These are phyloP conservation scores for Marcusenius ussheri DNA, from an alignment of 2,113 vertebrate species.

Conservation along the genomic window DNA sequence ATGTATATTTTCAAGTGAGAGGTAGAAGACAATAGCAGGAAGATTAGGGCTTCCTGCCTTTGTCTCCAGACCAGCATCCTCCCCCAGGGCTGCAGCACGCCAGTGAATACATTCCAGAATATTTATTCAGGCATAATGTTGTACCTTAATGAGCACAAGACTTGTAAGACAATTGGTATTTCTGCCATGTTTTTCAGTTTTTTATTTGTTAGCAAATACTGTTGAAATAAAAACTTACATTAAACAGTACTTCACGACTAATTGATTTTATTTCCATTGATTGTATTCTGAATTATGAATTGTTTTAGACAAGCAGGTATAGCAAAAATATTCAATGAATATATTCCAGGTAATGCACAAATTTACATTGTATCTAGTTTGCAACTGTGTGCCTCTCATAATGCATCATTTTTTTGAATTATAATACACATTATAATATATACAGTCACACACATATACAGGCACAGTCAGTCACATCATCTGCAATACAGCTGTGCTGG, in stretches of 20 bases:
- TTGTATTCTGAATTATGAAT: background rate
- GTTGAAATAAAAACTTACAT: background rate
- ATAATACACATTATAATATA: background rate
- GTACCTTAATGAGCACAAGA: background rate
- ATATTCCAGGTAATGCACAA: background rate
- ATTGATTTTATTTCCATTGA: background rate
- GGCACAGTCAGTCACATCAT: background rate
- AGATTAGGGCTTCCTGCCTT: constrained; percentile 10
- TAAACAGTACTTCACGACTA: background rate
- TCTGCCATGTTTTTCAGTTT: background rate
- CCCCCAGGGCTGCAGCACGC: background rate
- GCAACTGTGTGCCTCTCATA: background rate
- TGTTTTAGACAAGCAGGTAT: background rate
- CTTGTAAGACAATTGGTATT: background rate
- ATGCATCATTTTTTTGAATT: background rate
- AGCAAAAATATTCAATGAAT: background rate
- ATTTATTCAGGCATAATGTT: background rate
- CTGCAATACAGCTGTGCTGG: background rate
- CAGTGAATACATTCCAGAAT: background rate
- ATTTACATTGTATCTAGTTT: background rate
- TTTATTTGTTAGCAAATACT: background rate
- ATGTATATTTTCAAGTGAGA: background rate
- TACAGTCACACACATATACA: background rate
- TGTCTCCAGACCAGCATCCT: background rate
- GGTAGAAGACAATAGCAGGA: constrained; percentile 12